Conservation (phyloP, 2,113 vertebrate species). For the Amazona guildingii region DNA sequence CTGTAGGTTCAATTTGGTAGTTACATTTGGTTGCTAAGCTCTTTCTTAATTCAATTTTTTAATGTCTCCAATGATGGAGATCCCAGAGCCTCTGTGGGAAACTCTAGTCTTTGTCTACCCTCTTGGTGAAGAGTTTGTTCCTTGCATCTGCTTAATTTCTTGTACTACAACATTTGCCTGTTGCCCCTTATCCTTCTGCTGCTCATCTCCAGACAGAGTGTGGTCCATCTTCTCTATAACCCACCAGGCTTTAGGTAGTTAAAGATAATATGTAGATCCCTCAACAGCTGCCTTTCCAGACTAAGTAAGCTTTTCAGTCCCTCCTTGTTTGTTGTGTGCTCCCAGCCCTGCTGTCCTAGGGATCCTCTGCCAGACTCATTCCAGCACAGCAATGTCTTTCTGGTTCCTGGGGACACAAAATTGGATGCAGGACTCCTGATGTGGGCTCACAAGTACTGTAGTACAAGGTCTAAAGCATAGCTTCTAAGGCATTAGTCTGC, state of each 20-base stretch:
- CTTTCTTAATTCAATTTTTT: not conserved
- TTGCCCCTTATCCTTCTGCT: not conserved
- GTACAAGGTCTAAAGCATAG: not conserved
- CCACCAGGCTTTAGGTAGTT: rapidly evolving
- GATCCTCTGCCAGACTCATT: not conserved
- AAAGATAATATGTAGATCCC: not conserved
- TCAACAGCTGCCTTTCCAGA: not conserved
- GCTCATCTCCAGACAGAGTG: not conserved
- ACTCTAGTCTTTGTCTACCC: not conserved
- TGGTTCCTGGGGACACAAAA: not conserved
- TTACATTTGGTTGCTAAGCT: not conserved
- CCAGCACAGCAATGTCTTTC: not conserved
- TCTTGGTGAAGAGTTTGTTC: not conserved
- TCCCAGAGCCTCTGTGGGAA: not conserved
- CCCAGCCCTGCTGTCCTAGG: not conserved
- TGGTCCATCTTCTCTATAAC: not conserved
- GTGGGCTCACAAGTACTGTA: not conserved
- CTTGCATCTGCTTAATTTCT: not conserved
- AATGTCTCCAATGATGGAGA: not conserved
- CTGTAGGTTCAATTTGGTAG: not conserved
- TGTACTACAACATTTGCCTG: not conserved
- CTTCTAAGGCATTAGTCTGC: not conserved
- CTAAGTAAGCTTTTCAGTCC: not conserved
- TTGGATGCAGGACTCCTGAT: not conserved
- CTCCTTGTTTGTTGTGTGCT: not conserved